Conservation (phyloP, 2,797 vertebrate species). For the Petrocephalus schoutedeni region DNA sequence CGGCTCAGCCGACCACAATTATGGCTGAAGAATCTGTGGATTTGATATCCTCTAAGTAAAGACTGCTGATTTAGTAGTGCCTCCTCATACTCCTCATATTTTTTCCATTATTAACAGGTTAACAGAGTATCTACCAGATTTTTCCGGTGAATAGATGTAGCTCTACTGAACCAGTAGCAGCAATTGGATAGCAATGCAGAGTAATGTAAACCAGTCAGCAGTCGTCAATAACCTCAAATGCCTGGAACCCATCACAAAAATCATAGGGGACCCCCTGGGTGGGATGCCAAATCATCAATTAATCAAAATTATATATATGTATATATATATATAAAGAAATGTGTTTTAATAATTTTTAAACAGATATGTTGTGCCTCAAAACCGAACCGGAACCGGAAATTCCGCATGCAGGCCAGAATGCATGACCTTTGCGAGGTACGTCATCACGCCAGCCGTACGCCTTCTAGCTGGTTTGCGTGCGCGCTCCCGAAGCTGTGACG, state of each 20-base stretch:
- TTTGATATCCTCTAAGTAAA: background rate
- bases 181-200: background rate
- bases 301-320: background rate
- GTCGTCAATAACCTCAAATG: background rate
- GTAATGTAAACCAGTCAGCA: background rate
- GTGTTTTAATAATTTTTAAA: too few species aligned
- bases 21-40: background rate
- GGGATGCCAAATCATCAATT: background rate
- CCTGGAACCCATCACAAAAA: background rate
- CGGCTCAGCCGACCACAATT: background rate
- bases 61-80: background rate
- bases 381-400: background rate
- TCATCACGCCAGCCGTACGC: background rate
- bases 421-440: background rate
- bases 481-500: conserved; percentile 47
- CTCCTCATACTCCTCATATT: background rate
- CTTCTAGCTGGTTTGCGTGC: conserved; percentile 31
- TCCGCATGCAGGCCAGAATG: background rate
- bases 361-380: background rate
- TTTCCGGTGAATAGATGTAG: background rate
- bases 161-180: background rate
- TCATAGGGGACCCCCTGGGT: background rate
- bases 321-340: background rate
- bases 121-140: background rate
- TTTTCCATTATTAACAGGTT: background rate